phyloP scores from a whole-genome alignment of 2,888 invertebrate species.

The Catocala sponsa region DNA sequence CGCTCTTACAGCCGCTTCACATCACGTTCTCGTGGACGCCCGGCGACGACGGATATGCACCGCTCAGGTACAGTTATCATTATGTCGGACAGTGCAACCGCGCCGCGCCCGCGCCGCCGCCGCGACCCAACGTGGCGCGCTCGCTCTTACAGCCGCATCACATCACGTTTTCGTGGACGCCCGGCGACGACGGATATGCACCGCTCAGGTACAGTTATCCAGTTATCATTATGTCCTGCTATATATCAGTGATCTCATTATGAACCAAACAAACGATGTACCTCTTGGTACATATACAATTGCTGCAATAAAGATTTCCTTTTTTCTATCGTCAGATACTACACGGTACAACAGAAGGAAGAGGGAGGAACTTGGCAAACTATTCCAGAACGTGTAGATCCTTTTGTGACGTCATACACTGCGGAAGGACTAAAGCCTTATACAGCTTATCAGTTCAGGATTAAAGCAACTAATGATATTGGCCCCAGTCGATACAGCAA shows the following conservation, averaged over 20 bases:
- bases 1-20: conserved; percentile 96
- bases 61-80: conserved; percentile 88
- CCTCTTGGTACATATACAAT: no score
- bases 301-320: no score
- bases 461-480: conserved; percentile 98
- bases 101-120: conserved; percentile 96
- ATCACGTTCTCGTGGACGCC: conserved; percentile 99
- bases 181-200: conserved; percentile 97
- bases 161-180: conserved; percentile 99
- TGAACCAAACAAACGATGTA: no score
- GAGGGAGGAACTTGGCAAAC: conserved; percentile 95
- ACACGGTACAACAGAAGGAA: conserved; percentile 96
- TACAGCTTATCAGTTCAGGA: conserved; percentile 96
- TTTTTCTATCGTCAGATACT: conserved; percentile 89
- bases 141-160: conserved; percentile 97
- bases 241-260: background rate
- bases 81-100: conserved; percentile 90
- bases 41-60: conserved; percentile 97
- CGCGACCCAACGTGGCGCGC: conserved; percentile 94
- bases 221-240: background rate
- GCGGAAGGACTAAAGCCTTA: conserved; percentile 95
- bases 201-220: conserved; percentile 90
- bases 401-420: conserved; percentile 95
- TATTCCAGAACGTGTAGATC: conserved; percentile 95
- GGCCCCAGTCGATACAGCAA: conserved; percentile 97